A percentile compares a stretch with the other conserved stretches of the same genome.
Evolutionary conservation across 2,888 invertebrate genomes (phyloP).

Genomic region (Adineta ricciae): DNA sequence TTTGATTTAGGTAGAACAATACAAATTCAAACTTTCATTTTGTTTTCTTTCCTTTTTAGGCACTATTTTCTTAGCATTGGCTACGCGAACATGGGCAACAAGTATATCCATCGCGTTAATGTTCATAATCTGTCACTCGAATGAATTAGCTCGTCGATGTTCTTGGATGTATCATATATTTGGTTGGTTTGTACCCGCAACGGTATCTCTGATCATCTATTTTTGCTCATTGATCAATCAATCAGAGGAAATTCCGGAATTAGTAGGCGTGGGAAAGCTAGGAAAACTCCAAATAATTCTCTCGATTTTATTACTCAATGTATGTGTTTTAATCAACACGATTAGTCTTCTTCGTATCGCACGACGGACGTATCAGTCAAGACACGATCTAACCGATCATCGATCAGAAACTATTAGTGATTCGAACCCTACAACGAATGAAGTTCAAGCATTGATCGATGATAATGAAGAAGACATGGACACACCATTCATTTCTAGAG

Average conservation of each 20-base stretch:
- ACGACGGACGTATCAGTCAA: not conserved
- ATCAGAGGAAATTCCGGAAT: no score
- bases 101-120: not conserved
- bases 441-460: not conserved
- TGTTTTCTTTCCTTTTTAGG: no score
- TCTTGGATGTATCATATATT: slow-evolving; percentile 10
- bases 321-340: not conserved
- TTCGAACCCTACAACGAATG: not conserved
- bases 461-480: not conserved
- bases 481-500: not conserved
- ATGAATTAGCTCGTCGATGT: not conserved
- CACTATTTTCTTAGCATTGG: not conserved
- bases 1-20: not conserved
- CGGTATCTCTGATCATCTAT: not conserved
- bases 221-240: not conserved
- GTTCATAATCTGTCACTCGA: not conserved
- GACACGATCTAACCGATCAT: not conserved
- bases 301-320: not conserved
- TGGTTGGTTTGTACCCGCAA: not conserved
- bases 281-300: not conserved
- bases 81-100: slow-evolving; percentile 3
- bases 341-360: not conserved
- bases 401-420: not conserved
- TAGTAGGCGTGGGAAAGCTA: not conserved
- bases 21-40: no score